Evolutionary conservation across 2,888 invertebrate genomes (phyloP).

Genomic region (Julus scandinavius): DNA sequence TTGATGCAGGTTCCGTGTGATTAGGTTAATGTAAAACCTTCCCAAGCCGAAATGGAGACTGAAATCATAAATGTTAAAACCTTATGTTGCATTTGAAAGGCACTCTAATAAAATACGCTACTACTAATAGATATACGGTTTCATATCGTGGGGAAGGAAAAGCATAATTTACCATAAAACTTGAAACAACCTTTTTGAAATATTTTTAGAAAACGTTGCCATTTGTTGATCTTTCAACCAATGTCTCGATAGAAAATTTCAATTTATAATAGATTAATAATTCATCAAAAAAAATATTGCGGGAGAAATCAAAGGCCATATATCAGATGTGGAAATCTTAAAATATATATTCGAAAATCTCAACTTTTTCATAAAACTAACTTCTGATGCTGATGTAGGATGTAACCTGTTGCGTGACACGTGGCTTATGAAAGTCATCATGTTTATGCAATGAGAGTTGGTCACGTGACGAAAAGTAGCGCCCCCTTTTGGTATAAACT

Average conservation of each 20-base stretch:
- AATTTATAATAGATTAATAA: neutral
- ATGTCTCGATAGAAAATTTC: neutral
- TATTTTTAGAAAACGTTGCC: neutral
- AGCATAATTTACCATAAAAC: constrained; percentile 9
- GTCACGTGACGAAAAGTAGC: neutral
- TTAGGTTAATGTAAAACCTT: neutral
- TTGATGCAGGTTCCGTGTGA: constrained; percentile 1
- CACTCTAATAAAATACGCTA: neutral
- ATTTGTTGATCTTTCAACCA: neutral
- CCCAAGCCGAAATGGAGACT: neutral
- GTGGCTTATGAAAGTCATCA: neutral
- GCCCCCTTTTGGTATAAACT: too few species aligned
- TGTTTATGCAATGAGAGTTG: neutral
- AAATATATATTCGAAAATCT: neutral
- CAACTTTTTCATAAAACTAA: too few species aligned
- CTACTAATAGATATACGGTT: neutral
- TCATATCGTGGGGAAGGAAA: too few species aligned
- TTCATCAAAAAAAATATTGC: neutral
- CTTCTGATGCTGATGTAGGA: too few species aligned
- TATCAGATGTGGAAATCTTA: neutral
- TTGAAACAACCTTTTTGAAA: neutral
- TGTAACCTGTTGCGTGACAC: neutral
- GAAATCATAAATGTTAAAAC: neutral
- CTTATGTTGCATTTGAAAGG: neutral
- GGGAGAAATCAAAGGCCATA: neutral